Conservation (phyloP, 1,140 invertebrate genomes). For the Paramacrobiotus metropolitanus region DNA sequence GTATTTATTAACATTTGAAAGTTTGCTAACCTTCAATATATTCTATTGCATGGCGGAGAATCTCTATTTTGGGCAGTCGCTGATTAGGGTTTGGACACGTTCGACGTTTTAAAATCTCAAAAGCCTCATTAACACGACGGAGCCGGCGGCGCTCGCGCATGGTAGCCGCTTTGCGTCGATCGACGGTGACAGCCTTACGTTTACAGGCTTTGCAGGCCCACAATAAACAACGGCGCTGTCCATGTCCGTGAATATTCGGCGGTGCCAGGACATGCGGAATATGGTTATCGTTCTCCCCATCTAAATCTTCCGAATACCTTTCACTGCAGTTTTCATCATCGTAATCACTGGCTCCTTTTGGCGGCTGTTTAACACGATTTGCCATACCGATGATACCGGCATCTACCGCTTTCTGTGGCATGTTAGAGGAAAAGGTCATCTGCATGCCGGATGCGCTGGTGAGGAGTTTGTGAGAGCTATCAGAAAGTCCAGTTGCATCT, state of each 20-base stretch:
- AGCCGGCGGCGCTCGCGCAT: conserved; percentile 68
- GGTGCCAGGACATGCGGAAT: conserved; percentile 25
- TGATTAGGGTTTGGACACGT: conserved; percentile 85
- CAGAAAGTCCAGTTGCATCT: no score
- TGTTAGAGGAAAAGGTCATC: no score
- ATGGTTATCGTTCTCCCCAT: conserved; percentile 16
- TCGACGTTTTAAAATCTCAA: conserved; percentile 70
- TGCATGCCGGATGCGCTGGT: no score
- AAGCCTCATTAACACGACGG: conserved; percentile 86
- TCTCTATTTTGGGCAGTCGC: conserved; percentile 84
- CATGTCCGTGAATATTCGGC: conserved; percentile 17
- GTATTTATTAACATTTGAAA: conserved; percentile 19
- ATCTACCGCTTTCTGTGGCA: no score
- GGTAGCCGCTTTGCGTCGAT: conserved; percentile 83
- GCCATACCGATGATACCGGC: no score
- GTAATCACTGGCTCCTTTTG: neutral
- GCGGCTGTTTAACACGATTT: no score
- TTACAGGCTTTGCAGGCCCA: conserved; percentile 94
- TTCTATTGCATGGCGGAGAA: conserved; percentile 82
- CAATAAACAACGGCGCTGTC: conserved; percentile 46
- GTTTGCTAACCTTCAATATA: conserved; percentile 83
- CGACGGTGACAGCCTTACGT: conserved; percentile 72
- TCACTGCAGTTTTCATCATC: neutral
- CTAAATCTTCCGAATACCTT: neutral
- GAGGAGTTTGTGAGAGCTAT: no score